A percentile compares a stretch with the other conserved stretches of the same genome.
These are phyloP conservation scores for Manduca sexta DNA, from an alignment of 1,140 invertebrate genomes.

Conservation along the genomic window DNA sequence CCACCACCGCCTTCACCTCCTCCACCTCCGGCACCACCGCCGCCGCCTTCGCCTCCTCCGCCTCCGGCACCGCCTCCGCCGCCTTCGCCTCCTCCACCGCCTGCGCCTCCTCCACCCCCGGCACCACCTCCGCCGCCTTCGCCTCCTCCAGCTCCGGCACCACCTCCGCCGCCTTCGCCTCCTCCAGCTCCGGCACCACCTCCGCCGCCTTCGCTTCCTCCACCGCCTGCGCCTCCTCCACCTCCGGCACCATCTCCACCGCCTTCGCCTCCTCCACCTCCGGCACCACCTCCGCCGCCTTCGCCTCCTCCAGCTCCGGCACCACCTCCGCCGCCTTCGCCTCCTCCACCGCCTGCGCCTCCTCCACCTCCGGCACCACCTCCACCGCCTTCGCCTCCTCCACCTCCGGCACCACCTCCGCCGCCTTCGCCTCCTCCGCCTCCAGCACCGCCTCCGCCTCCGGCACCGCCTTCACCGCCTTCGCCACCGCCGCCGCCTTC, in stretches of 20 bases:
- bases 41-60: slow-evolving; percentile 6
- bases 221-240: background rate
- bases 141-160: background rate
- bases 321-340: too few species aligned
- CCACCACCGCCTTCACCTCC: slow-evolving; percentile 5
- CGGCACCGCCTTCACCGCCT: slow-evolving; percentile 6
- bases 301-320: too few species aligned
- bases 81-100: background rate
- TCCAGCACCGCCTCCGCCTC: slow-evolving; percentile 5
- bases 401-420: background rate
- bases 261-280: background rate
- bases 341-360: too few species aligned
- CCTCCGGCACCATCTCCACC: background rate
- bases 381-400: too few species aligned
- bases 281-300: background rate
- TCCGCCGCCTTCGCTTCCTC: background rate
- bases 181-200: background rate
- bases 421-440: slow-evolving; percentile 3
- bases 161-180: background rate
- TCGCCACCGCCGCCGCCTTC: too few species aligned
- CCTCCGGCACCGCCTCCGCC: slow-evolving; percentile 6
- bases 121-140: background rate
- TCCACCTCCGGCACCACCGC: background rate
- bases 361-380: too few species aligned
- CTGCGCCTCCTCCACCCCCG: background rate